phyloP scores from a whole-genome alignment of 2,113 vertebrate genomes.

The Otus sunia region DNA sequence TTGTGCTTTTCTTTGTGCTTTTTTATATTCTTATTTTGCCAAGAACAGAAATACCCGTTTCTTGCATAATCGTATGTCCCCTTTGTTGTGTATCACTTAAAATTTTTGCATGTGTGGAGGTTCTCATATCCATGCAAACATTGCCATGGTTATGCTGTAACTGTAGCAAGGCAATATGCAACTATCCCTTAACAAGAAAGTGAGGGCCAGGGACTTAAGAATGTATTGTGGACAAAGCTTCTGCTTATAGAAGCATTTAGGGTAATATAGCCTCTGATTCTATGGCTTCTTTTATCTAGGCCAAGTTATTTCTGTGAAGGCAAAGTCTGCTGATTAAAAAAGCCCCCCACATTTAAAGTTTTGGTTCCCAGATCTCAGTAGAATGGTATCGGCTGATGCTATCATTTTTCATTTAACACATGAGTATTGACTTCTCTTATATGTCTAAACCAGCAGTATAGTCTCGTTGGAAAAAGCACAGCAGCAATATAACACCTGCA shows the following conservation, averaged over 20 bases:
- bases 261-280: background rate
- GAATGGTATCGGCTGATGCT: background rate
- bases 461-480: background rate
- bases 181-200: background rate
- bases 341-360: background rate
- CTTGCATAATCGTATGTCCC: fast-evolving
- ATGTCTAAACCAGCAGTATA: background rate
- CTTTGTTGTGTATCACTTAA: background rate
- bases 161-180: background rate
- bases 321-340: background rate
- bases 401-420: background rate
- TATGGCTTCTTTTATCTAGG: background rate
- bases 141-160: background rate
- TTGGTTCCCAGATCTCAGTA: background rate
- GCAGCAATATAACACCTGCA: background rate
- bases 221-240: background rate
- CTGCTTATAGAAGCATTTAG: background rate
- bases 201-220: background rate
- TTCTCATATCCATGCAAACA: background rate
- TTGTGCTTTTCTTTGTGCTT: background rate
- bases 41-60: background rate
- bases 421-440: background rate
- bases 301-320: background rate
- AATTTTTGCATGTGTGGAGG: background rate
- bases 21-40: background rate